Evolutionary conservation across 2,888 invertebrate genomes (phyloP).

Genomic region (Scaptodrosophila latifasciaeformis): DNA sequence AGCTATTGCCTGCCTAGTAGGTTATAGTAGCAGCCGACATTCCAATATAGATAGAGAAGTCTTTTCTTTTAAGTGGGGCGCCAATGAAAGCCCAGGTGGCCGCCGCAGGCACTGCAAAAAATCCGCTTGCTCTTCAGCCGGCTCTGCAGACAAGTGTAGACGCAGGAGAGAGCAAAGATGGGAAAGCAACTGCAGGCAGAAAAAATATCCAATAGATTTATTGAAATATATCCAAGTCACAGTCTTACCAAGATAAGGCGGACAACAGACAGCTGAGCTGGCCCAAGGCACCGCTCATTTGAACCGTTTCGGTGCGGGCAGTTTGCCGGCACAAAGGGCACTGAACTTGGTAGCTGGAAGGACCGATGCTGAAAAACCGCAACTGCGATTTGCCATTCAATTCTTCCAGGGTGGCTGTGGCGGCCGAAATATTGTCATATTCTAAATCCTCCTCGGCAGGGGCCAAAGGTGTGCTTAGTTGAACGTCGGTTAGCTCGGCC

Average conservation of each 20-base stretch:
- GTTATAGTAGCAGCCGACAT: too few relatives aligned
- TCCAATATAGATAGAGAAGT: too few relatives aligned
- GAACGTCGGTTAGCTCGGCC: slow-evolving; percentile 56
- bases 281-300: slow-evolving; percentile 63
- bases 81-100: slow-evolving; percentile 71
- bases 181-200: slow-evolving; percentile 68
- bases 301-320: slow-evolving; percentile 63
- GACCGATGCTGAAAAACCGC: slow-evolving; percentile 70
- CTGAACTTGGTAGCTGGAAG: slow-evolving; percentile 60
- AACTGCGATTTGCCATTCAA: slow-evolving; percentile 52
- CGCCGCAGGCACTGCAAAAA: slow-evolving; percentile 72
- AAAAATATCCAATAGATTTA: not conserved
- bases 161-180: slow-evolving; percentile 68
- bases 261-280: slow-evolving; percentile 66
- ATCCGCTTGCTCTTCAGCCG: slow-evolving; percentile 67
- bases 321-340: slow-evolving; percentile 68
- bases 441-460: slow-evolving; percentile 29
- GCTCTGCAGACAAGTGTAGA: slow-evolving; percentile 69
- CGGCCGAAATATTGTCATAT: slow-evolving; percentile 33
- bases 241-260: slow-evolving; percentile 62
- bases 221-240: slow-evolving; percentile 15
- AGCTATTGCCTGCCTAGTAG: too few relatives aligned
- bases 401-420: slow-evolving; percentile 38
- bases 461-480: slow-evolving; percentile 45
- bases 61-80: slow-evolving; percentile 50